Evolutionary conservation across 2,888 invertebrate genomes (phyloP).

Genomic region (Tenodera sinensis): DNA sequence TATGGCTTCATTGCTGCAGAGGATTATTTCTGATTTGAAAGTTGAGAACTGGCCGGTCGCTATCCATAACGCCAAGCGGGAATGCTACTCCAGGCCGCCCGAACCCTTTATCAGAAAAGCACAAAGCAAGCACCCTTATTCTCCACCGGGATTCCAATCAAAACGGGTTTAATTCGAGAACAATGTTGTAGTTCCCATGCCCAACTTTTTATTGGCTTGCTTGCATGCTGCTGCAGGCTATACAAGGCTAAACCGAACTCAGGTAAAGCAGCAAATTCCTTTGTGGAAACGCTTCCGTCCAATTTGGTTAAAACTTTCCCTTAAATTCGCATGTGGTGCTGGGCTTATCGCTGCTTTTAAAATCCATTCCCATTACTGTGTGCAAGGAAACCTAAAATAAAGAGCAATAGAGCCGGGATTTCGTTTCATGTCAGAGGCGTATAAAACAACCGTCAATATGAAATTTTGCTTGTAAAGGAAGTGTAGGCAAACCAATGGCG

Average conservation of each 20-base stretch:
- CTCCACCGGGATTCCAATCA: background rate
- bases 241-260: background rate
- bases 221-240: background rate
- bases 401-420: too few relatives aligned
- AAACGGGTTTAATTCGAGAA: background rate
- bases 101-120: background rate
- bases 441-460: too few relatives aligned
- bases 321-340: background rate
- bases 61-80: background rate
- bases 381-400: too few relatives aligned
- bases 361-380: background rate
- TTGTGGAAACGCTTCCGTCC: background rate
- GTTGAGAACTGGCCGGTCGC: background rate
- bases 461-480: too few relatives aligned
- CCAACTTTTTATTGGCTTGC: background rate
- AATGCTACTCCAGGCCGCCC: background rate
- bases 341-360: background rate
- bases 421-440: too few relatives aligned
- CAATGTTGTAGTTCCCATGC: background rate
- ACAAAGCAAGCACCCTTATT: background rate
- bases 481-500: too few relatives aligned
- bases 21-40: background rate
- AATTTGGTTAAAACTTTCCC: background rate
- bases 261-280: background rate
- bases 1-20: background rate